Evolutionary conservation across 2,113 vertebrate species (phyloP), one percentile per base, ranked within the genome.

Genomic region (Takifugu bimaculatus): DNA sequence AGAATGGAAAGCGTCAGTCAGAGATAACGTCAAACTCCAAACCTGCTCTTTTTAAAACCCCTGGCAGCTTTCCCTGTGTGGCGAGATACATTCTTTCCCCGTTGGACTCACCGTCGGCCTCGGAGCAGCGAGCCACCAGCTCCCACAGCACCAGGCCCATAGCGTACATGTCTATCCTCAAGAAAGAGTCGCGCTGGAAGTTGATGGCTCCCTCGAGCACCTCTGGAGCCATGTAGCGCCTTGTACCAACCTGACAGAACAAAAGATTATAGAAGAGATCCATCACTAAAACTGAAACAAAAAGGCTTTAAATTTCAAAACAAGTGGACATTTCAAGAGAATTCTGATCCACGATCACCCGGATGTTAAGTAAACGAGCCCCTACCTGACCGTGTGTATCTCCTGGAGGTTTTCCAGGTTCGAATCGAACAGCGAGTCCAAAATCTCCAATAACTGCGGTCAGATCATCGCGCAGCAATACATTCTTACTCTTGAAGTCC

Each of bases 401-500:
- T 60, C 96, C 97, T 26, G 96, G 95, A 72, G 95, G 95, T 80
- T 98, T 98, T 15, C 97, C 97, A 61, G 97, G 95, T 87, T 98
- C 97, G 50, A 99, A 99, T 78, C 96, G 93, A 43, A 98, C 92
- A 11, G 97, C 97, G 59, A 99, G 91, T 27, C 97, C 97, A 10
- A 99, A 98, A 86, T 99, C 97, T 82, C 94, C 96, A 50, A 99
- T 94, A 59, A 96, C 90, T 63, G 96, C 94, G 0, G 92, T 93
- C 66, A 99, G 90, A 76, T 97, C 96, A 67, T 93, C 94, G 86
- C 94, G 95, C 74, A 99, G 86, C 83, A 99, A 89, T 72, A 99
- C 94, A 14, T 99, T 99, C 92, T 98, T 98, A 87, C 97, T 98
- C 91, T 99, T 99, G 87, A 98, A 97, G 88, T 99, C 97, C 93